A percentile compares a stretch with the other conserved stretches of the same genome.
phyloP scores from a whole-genome alignment of 2,888 invertebrate genomes.

The Caenorhabditis plicata region DNA sequence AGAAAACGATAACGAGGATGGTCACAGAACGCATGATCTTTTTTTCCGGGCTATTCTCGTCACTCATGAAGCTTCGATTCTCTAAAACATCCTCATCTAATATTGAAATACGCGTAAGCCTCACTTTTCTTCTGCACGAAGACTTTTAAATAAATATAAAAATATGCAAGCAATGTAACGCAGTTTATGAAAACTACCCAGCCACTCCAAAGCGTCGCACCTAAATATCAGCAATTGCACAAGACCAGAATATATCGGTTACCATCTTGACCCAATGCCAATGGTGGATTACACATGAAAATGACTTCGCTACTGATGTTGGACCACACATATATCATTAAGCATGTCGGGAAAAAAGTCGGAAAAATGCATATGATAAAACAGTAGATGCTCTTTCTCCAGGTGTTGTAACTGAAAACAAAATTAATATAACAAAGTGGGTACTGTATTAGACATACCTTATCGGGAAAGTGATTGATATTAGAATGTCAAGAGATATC shows the following conservation, averaged over 20 bases:
- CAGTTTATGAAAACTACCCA: not conserved
- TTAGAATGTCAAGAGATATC: slow-evolving; percentile 9
- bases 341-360: slow-evolving; percentile 1
- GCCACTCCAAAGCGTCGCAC: slow-evolving; percentile 15
- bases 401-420: too few relatives aligned
- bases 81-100: too few relatives aligned
- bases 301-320: too few relatives aligned
- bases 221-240: too few relatives aligned
- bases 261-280: slow-evolving; percentile 7
- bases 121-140: slow-evolving; percentile 9
- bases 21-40: slow-evolving; percentile 14
- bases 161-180: too few relatives aligned
- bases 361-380: slow-evolving; percentile 3
- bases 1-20: slow-evolving; percentile 13
- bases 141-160: too few relatives aligned
- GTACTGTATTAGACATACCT: slow-evolving; percentile 13
- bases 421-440: too few relatives aligned
- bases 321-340: slow-evolving; percentile 12
- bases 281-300: slow-evolving; percentile 10
- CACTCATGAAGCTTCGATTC: too few relatives aligned
- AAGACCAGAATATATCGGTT: too few relatives aligned
- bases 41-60: too few relatives aligned
- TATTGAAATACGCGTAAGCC: not conserved
- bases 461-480: slow-evolving; percentile 7
- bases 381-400: too few relatives aligned